Evolutionary conservation across 1,140 invertebrate genomes (phyloP).

Genomic region (Trinorchestia longiramus): DNA sequence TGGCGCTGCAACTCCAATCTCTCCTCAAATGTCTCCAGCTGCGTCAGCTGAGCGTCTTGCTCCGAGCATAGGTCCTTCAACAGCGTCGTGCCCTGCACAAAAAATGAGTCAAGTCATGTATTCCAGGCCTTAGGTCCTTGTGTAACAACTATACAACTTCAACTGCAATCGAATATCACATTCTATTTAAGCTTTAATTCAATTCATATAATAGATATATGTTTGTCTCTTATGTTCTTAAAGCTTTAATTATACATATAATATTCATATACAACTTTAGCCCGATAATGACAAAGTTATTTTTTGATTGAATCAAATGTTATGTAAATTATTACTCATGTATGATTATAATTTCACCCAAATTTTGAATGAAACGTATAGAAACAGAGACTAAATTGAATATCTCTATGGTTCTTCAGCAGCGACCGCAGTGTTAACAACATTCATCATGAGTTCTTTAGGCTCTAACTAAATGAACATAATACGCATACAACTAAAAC

Average conservation of each 20-base stretch:
- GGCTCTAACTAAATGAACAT: too few species aligned
- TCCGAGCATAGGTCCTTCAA: slow-evolving; percentile 64
- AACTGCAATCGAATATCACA: background rate
- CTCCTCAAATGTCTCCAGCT: slow-evolving; percentile 58
- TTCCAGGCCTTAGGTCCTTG: background rate
- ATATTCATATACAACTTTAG: background rate
- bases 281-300: too few species aligned
- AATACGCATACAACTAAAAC: too few species aligned
- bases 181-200: background rate
- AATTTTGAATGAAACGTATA: too few species aligned
- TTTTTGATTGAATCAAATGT: too few species aligned
- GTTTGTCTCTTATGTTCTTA: background rate
- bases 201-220: background rate
- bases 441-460: too few species aligned
- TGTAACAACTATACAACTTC: background rate
- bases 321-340: too few species aligned
- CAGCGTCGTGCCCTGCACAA: slow-evolving; percentile 36
- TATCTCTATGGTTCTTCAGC: too few species aligned
- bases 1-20: slow-evolving; percentile 52
- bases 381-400: too few species aligned
- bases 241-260: background rate
- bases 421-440: too few species aligned
- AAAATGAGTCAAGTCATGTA: background rate
- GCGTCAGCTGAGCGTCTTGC: slow-evolving; percentile 64
- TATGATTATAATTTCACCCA: too few species aligned